phyloP scores from a whole-genome alignment of 2,113 vertebrate genomes.

The Dissostichus mawsoni region DNA sequence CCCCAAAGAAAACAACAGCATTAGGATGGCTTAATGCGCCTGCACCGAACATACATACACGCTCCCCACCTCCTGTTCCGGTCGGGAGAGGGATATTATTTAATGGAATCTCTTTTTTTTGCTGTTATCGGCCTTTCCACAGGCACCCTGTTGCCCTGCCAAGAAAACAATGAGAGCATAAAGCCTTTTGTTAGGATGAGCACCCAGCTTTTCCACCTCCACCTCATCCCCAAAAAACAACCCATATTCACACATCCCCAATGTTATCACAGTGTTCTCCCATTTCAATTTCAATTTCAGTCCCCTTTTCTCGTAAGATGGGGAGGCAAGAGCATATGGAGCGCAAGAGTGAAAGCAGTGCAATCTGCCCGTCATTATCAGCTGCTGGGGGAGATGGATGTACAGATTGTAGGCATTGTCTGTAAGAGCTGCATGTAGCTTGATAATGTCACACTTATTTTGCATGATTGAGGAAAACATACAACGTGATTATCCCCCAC shows the following conservation, averaged over 20 bases:
- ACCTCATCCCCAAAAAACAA: conserved; percentile 39
- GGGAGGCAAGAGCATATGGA: conserved; percentile 19
- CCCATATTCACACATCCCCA: conserved; percentile 55
- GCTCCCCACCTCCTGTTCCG: conserved; percentile 49
- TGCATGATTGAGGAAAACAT: conserved; percentile 13
- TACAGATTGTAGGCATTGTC: conserved; percentile 40
- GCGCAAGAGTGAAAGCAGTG: conserved; percentile 20
- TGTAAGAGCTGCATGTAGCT: background rate
- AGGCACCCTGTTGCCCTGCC: conserved; percentile 62
- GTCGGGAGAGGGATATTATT: conserved; percentile 57
- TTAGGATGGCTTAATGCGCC: conserved; percentile 63
- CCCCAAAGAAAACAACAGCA: conserved; percentile 53
- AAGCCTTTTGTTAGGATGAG: conserved; percentile 71
- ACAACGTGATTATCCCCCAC: background rate
- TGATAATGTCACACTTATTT: conserved; percentile 27
- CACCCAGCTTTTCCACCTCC: conserved; percentile 44
- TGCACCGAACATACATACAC: background rate
- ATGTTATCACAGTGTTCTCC: conserved; percentile 53
- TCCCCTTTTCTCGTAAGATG: conserved; percentile 58
- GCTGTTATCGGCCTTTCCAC: conserved; percentile 69
- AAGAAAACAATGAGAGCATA: conserved; percentile 69
- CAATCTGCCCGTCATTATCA: conserved; percentile 53
- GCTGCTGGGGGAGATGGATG: conserved; percentile 61
- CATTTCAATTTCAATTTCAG: conserved; percentile 26
- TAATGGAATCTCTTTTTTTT: conserved; percentile 61